Conservation (phyloP, 2,113 vertebrate species). For the Neotoma lepida region DNA sequence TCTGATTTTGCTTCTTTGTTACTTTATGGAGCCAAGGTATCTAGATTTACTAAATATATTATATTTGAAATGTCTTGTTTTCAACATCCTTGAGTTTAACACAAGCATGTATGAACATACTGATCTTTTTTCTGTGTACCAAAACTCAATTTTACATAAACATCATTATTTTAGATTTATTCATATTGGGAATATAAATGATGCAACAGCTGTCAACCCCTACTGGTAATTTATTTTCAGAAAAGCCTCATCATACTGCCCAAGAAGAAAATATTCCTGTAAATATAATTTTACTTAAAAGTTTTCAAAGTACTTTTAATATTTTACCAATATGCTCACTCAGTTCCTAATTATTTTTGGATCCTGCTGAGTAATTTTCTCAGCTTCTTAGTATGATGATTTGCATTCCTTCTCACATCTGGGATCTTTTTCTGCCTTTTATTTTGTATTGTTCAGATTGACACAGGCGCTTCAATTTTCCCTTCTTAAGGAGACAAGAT, state of each 20-base stretch:
- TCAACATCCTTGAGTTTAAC: neutral
- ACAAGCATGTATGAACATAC: neutral
- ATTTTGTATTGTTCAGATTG: conserved; percentile 76
- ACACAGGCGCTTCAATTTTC: conserved; percentile 73
- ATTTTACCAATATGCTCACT: conserved; percentile 72
- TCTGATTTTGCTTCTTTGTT: neutral
- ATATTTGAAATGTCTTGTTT: neutral
- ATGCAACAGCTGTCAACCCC: conserved; percentile 39
- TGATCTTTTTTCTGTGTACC: neutral
- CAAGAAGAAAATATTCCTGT: conserved; percentile 70
- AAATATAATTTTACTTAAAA: conserved; percentile 73
- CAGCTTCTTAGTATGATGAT: conserved; percentile 69
- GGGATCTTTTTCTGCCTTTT: conserved; percentile 71
- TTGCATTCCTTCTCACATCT: conserved; percentile 74
- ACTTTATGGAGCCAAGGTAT: neutral
- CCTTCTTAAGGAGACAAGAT: conserved; percentile 68
- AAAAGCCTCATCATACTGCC: conserved; percentile 46
- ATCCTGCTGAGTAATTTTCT: conserved; percentile 73
- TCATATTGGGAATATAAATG: conserved; percentile 48
- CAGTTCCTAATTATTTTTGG: conserved; percentile 82
- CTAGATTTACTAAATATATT: neutral
- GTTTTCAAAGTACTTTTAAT: conserved; percentile 80
- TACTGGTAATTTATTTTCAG: conserved; percentile 58
- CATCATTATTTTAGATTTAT: conserved; percentile 22
- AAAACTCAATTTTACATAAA: conserved; percentile 1